A percentile compares a stretch with the other conserved stretches of the same genome.
Conservation (phyloP, 1,140 invertebrate species). For the Eubasilissa regina region DNA sequence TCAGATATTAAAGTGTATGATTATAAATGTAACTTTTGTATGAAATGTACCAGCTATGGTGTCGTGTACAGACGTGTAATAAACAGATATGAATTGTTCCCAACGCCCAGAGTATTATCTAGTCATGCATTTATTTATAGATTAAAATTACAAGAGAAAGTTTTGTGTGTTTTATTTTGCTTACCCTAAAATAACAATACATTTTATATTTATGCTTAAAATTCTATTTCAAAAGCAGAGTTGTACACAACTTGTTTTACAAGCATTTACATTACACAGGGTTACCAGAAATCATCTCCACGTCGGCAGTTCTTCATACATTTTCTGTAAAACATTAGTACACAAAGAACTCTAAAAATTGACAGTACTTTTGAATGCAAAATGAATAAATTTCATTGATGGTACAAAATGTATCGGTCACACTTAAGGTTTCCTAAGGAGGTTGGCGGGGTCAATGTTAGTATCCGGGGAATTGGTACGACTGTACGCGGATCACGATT, state of each 20-base stretch:
- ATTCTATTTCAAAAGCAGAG: constrained; percentile 59
- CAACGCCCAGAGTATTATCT: constrained; percentile 75
- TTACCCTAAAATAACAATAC: constrained; percentile 56
- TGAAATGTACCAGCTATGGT: constrained; percentile 51
- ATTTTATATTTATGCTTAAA: constrained; percentile 57
- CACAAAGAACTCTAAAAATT: constrained; percentile 23
- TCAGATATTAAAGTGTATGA: constrained; percentile 54
- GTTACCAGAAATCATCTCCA: background rate
- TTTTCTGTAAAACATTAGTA: constrained; percentile 26
- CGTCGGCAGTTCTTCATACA: background rate
- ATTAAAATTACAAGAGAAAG: constrained; percentile 58
- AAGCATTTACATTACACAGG: constrained; percentile 54
- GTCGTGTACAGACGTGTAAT: constrained; percentile 59
- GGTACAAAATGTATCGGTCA: constrained; percentile 27
- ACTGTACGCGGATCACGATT: background rate
- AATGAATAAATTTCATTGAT: constrained; percentile 2
- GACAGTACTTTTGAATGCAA: constrained; percentile 16
- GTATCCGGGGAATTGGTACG: background rate
- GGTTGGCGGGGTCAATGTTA: no score
- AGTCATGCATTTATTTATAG: constrained; percentile 65
- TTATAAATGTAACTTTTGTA: constrained; percentile 59
- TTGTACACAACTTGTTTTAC: constrained; percentile 58
- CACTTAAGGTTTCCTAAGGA: background rate
- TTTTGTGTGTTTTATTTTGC: constrained; percentile 63
- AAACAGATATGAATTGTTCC: constrained; percentile 70